A percentile compares a stretch with the other conserved stretches of the same genome.
Conservation (phyloP, 2,113 vertebrate genomes). For the Natator depressus region DNA sequence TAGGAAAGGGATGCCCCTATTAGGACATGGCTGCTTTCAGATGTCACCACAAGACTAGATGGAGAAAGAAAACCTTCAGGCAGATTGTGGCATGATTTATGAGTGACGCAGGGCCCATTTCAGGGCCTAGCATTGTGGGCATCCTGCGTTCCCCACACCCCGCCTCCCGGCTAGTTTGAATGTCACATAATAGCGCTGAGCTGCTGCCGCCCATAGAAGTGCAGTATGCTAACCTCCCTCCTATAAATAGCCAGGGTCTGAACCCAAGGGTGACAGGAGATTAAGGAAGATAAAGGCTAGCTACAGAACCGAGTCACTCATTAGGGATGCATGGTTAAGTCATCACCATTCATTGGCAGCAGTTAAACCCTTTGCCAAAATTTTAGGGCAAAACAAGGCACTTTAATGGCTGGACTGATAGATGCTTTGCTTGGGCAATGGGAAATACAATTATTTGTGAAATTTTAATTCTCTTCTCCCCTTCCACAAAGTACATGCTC, state of each 20-base stretch:
- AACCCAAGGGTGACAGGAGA: accelerated
- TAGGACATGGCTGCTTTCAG: constrained; percentile 30
- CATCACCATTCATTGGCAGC: not conserved
- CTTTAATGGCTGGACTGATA: accelerated
- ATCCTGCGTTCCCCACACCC: not conserved
- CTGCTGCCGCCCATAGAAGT: accelerated
- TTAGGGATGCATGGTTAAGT: accelerated
- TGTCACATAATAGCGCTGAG: not conserved
- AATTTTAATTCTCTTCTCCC: not conserved
- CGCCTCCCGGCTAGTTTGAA: constrained; percentile 28
- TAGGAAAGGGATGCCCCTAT: not conserved
- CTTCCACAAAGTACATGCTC: accelerated
- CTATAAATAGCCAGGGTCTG: constrained; percentile 53
- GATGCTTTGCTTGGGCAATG: not conserved
- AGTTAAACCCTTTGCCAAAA: not conserved
- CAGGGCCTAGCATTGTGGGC: not conserved
- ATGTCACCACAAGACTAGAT: accelerated
- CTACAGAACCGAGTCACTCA: accelerated
- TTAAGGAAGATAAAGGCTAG: not conserved
- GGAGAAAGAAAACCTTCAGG: not conserved
- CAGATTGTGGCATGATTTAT: constrained; percentile 22
- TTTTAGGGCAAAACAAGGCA: not conserved
- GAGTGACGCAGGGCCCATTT: not conserved
- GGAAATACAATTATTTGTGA: not conserved
- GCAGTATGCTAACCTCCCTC: not conserved